These are phyloP conservation scores for Clarias gariepinus DNA, from an alignment of 2,113 vertebrate species.

Conservation along the genomic window DNA sequence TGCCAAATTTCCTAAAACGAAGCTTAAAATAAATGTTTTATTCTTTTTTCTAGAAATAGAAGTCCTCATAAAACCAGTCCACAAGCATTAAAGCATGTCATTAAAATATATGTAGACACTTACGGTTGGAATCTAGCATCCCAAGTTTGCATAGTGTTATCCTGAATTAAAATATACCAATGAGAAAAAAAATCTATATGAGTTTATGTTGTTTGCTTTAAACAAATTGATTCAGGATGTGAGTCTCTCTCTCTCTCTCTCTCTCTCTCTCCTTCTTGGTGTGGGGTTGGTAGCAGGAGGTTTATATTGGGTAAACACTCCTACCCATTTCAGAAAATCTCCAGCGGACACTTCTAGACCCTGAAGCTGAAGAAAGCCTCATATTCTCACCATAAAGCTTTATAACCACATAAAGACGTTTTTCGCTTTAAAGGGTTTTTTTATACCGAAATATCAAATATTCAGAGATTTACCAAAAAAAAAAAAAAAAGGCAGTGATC, in stretches of 20 bases:
- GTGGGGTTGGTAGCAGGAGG: background rate
- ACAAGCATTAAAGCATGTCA: slow-evolving; percentile 1
- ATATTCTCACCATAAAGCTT: background rate
- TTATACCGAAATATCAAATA: background rate
- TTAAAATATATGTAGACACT: slow-evolving; percentile 2
- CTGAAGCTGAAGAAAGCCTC: background rate
- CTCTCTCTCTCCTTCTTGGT: slow-evolving; percentile 2
- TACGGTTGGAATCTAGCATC: background rate
- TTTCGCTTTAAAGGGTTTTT: slow-evolving; percentile 34
- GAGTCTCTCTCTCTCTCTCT: background rate
- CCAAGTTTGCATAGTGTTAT: background rate
- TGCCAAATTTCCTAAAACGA: background rate
- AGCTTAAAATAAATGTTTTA: background rate
- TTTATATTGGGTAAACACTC: background rate
- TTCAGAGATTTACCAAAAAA: background rate
- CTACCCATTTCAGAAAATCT: background rate
- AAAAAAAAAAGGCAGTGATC: slow-evolving; percentile 13
- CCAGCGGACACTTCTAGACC: background rate
- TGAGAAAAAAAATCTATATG: background rate
- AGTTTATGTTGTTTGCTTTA: background rate
- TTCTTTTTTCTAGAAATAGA: background rate
- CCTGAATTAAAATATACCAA: background rate
- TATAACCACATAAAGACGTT: slow-evolving; percentile 52
- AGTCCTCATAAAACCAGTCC: background rate
- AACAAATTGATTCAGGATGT: background rate